Conservation (phyloP, 2,113 vertebrate genomes). For the Smithornis capensis region DNA sequence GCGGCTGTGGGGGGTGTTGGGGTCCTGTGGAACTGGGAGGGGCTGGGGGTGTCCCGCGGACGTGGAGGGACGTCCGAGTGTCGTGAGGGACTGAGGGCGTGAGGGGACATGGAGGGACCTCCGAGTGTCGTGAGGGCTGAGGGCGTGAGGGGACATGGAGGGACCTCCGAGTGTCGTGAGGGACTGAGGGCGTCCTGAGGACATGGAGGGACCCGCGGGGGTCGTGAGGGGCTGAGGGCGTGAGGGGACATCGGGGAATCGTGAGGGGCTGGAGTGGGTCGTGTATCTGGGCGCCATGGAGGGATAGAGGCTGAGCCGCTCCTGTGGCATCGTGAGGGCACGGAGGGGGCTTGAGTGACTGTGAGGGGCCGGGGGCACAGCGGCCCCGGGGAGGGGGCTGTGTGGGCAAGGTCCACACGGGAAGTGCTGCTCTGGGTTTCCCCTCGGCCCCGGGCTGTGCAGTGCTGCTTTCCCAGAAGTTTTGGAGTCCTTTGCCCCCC, state of each 20-base stretch:
- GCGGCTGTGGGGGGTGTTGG: fast-evolving
- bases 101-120: fast-evolving
- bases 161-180: fast-evolving
- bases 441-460: background rate
- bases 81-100: fast-evolving
- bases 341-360: fast-evolving
- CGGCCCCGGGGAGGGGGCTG: too few species aligned
- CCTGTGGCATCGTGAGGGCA: fast-evolving
- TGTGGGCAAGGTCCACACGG: fast-evolving
- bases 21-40: background rate
- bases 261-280: background rate
- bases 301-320: background rate
- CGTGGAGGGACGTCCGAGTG: fast-evolving
- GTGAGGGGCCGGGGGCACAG: background rate
- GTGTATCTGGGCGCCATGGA: background rate
- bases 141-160: fast-evolving
- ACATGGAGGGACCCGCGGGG: background rate
- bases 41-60: fast-evolving
- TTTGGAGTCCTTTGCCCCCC: fast-evolving
- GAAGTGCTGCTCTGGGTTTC: background rate
- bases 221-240: fast-evolving
- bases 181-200: fast-evolving
- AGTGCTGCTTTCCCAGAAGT: background rate
- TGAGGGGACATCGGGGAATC: fast-evolving
- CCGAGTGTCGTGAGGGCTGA: background rate